phyloP scores from a whole-genome alignment of 2,113 vertebrate species.

The Melanotaenia duboulayi region DNA sequence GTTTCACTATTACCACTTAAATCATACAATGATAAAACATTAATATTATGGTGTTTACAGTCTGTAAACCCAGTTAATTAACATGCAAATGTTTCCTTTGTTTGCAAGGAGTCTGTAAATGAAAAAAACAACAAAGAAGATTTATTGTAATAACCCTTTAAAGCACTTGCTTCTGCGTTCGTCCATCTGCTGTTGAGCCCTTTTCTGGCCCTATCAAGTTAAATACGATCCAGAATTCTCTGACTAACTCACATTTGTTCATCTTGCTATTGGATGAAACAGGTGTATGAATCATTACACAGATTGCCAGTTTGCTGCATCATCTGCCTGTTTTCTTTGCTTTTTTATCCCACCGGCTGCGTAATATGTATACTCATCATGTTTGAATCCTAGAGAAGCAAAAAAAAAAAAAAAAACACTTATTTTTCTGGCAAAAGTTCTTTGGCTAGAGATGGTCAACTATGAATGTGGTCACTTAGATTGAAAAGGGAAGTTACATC shows the following conservation, averaged over 20 bases:
- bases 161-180: constrained; percentile 46
- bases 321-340: constrained; percentile 45
- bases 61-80: too few relatives aligned
- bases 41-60: too few relatives aligned
- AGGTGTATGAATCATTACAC: constrained; percentile 53
- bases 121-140: not conserved
- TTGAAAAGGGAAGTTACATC: constrained; percentile 71
- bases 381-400: constrained; percentile 56
- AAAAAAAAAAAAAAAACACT: constrained; percentile 20
- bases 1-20: too few relatives aligned
- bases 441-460: constrained; percentile 54
- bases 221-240: constrained; percentile 44
- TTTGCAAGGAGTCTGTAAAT: not conserved
- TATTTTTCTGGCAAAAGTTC: constrained; percentile 52
- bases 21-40: too few relatives aligned
- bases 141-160: constrained; percentile 15
- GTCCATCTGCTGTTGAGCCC: constrained; percentile 56
- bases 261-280: constrained; percentile 47
- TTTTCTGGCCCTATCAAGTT: constrained; percentile 34
- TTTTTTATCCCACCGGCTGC: constrained; percentile 45
- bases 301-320: constrained; percentile 44
- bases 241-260: constrained; percentile 35
- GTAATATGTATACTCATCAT: constrained; percentile 42
- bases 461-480: constrained; percentile 61
- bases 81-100: not conserved